Base-by-base conservation (phyloP, 1,140 invertebrate genomes). In the Schmidtea mediterranea region DNA sequence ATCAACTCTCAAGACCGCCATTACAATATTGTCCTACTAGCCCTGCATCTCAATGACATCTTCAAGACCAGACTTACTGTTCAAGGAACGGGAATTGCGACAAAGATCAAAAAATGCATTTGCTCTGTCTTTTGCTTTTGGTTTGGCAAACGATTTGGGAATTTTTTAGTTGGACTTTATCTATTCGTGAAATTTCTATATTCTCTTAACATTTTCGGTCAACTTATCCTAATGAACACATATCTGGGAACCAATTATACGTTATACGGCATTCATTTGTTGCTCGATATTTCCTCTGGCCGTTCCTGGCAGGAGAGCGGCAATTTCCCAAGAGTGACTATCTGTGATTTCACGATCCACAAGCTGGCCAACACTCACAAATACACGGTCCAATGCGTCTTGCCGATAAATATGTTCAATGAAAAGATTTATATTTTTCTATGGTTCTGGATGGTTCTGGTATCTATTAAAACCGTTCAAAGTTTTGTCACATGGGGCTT, bases 181-280 rank as follows among this genome's bases (percentile, higher is more conserved):
- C 58, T 71, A 23, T 57, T 69, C 48, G 65, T 69, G 40, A 71
- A 71, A 56, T 46, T 65, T 21, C 53, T 70, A 22, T 71, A 71
- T 53, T 59, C 71, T 38, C 55, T 57, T n/a, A 71, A 71, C 56
- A 67, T 66, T 22, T 62, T 71, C 32, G 63, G 66, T 23, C 70
- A 71, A 54, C 57, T 71, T 19, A 71, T 71, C 55, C 58, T 71
- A 51, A 55, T 71, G 48, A 70, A 71, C 55, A 57, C 59, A 37
- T 69, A 70, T 51, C 54, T 71, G 22, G 67, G 67, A 19, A 65
- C 62, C 41, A 63, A 71, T 41, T 71, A 67, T 51, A 46, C 45
- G 15, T 46, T 51, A 18, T 52, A 52, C 43, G 52, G 52, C 3
- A 51, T 52, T 36, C 41, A 51, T 39, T 43, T 52, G 38, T 32